phyloP scores from a whole-genome alignment of 2,888 invertebrate genomes.

The Polyploca ridens region DNA sequence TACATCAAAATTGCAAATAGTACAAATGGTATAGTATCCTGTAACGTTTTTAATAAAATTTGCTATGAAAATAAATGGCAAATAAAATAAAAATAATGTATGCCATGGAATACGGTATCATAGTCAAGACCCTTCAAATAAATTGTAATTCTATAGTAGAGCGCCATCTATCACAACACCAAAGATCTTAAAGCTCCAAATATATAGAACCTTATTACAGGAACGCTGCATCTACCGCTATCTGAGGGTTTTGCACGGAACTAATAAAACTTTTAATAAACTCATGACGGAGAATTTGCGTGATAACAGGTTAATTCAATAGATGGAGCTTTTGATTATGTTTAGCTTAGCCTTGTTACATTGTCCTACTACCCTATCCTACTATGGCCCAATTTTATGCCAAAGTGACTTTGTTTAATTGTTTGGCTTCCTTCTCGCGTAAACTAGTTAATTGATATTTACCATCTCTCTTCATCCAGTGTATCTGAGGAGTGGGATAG shows the following conservation, averaged over 20 bases:
- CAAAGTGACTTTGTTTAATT: too few relatives aligned
- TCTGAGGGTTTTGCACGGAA: not conserved
- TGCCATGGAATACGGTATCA: too few relatives aligned
- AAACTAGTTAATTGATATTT: conserved; percentile 24
- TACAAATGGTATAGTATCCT: too few relatives aligned
- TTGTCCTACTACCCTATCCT: too few relatives aligned
- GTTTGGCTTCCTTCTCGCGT: too few relatives aligned
- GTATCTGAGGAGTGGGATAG: conserved; percentile 90
- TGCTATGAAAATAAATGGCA: too few relatives aligned
- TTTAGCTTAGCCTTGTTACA: too few relatives aligned
- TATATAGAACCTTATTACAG: not conserved
- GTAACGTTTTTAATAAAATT: not conserved
- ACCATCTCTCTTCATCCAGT: conserved; percentile 91
- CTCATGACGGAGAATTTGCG: not conserved
- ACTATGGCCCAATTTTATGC: too few relatives aligned
- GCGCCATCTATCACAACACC: not conserved
- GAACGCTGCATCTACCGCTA: not conserved
- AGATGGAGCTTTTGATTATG: not conserved
- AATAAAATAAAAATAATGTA: too few relatives aligned
- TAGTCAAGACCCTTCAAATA: not conserved
- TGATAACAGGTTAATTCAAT: not conserved
- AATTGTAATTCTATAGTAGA: not conserved
- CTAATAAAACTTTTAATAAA: not conserved
- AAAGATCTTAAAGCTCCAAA: not conserved
- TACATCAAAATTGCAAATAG: too few relatives aligned